Conservation (phyloP, 2,113 vertebrate species). For the Gulo gulo region DNA sequence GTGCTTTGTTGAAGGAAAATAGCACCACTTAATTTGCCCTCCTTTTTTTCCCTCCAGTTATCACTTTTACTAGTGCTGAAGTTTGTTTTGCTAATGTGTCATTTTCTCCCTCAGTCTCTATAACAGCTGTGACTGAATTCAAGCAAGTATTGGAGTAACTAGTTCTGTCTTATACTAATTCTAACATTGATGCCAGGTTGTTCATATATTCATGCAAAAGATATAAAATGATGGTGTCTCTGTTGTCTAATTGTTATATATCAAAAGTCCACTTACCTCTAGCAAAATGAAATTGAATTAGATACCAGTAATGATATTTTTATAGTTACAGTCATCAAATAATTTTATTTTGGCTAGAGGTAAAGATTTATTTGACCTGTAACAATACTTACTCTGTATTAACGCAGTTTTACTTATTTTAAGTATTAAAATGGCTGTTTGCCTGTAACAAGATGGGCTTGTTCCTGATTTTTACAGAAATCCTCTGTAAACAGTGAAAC, state of each 20-base stretch:
- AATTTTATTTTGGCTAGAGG: constrained; percentile 61
- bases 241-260: constrained; percentile 52
- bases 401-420: constrained; percentile 46
- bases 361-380: constrained; percentile 59
- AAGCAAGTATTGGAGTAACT: constrained; percentile 72
- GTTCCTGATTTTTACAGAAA: constrained; percentile 53
- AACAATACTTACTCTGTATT: constrained; percentile 29
- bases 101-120: constrained; percentile 65
- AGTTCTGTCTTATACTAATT: constrained; percentile 65
- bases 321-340: constrained; percentile 74
- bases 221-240: constrained; percentile 46
- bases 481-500: constrained; percentile 59
- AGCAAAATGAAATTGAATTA: constrained; percentile 66
- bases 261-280: constrained; percentile 64
- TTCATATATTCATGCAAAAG: constrained; percentile 58
- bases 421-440: constrained; percentile 56
- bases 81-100: constrained; percentile 50
- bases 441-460: constrained; percentile 48
- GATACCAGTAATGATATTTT: constrained; percentile 63
- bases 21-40: not conserved
- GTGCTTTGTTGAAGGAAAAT: not conserved
- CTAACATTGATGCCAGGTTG: constrained; percentile 62
- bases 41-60: constrained; percentile 12
- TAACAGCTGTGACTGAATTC: constrained; percentile 56
- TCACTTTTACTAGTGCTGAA: constrained; percentile 32